Evolutionary conservation across 2,797 vertebrate species (phyloP).

Genomic region (Megalops cyprinoides): DNA sequence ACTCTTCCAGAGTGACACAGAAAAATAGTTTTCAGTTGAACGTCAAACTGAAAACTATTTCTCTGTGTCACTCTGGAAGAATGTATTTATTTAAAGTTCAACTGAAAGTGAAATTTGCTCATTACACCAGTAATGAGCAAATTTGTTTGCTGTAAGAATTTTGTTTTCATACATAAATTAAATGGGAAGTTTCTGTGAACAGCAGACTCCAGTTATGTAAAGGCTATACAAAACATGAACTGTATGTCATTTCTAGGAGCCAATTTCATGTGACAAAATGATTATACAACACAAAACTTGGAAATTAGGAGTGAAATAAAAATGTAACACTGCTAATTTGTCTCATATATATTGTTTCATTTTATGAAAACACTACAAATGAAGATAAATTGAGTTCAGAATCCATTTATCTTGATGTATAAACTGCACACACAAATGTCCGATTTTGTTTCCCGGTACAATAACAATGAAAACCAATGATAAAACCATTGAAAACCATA

Average conservation of each 20-base stretch:
- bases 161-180: too few species aligned
- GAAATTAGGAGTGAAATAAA: conserved; percentile 23
- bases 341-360: conserved; percentile 15
- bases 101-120: neutral
- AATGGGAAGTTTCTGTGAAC: too few species aligned
- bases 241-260: conserved; percentile 7
- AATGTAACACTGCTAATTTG: conserved; percentile 34
- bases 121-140: neutral
- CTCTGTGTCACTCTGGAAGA: too few species aligned
- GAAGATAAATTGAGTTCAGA: conserved; percentile 24
- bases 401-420: conserved; percentile 15
- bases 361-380: conserved; percentile 11
- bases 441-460: conserved; percentile 7
- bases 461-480: conserved; percentile 21
- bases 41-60: too few species aligned
- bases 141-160: too few species aligned
- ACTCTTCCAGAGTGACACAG: too few species aligned
- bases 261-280: neutral
- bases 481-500: neutral
- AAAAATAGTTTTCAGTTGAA: too few species aligned
- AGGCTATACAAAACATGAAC: too few species aligned
- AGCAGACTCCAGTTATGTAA: too few species aligned
- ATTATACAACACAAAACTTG: neutral
- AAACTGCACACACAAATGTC: conserved; percentile 7
- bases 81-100: neutral